phyloP scores from a whole-genome alignment of 2,113 vertebrate species.

The Pelmatolapia mariae region DNA sequence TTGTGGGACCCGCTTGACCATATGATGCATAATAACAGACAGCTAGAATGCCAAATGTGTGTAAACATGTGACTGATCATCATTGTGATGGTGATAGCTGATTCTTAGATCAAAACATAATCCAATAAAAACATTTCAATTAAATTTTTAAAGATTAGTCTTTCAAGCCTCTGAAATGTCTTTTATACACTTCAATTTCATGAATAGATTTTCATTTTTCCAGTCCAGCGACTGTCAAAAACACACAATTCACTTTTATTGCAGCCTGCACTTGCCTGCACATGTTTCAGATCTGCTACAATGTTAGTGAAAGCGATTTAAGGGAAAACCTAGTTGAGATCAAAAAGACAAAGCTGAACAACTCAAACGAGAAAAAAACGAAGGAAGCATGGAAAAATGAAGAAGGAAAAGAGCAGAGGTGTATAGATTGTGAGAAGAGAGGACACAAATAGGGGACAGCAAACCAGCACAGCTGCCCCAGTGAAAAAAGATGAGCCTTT shows the following conservation, averaged over 20 bases:
- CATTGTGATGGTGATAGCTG: not conserved
- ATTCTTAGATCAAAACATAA: not conserved
- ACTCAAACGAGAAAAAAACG: not conserved
- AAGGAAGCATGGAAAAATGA: not conserved
- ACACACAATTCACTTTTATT: not conserved
- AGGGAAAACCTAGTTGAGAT: not conserved
- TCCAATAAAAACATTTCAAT: not conserved
- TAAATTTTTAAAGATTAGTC: not conserved
- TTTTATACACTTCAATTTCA: not conserved
- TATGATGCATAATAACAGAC: not conserved
- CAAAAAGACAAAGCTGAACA: not conserved
- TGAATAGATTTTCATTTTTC: not conserved
- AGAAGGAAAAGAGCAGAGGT: not conserved
- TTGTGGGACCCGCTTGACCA: not conserved
- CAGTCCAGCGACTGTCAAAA: not conserved
- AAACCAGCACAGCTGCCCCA: slow-evolving; percentile 17
- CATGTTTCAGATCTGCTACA: not conserved
- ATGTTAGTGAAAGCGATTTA: not conserved
- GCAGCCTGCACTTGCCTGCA: not conserved
- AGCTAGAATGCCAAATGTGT: not conserved
- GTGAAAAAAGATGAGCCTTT: not conserved
- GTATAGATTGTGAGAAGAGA: not conserved
- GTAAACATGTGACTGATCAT: not conserved
- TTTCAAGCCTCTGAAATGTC: not conserved
- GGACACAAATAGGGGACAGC: not conserved